Percentiles rank a stretch among this genome's conserved stretches.
These are phyloP conservation scores for Patella pellucida DNA, from an alignment of 2,888 invertebrate species.

Conservation along the genomic window DNA sequence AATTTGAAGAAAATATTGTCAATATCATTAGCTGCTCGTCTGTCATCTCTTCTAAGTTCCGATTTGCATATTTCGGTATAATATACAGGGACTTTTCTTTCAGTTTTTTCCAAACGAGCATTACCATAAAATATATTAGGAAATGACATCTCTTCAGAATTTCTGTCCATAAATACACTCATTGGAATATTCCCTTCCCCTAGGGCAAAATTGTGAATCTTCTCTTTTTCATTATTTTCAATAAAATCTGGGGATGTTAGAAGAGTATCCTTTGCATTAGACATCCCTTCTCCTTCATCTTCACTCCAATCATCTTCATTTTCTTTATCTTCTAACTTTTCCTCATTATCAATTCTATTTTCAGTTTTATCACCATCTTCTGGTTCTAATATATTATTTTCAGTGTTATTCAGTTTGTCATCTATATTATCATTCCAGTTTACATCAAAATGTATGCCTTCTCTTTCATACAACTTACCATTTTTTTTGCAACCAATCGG, in stretches of 20 bases:
- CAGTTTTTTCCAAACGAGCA: neutral
- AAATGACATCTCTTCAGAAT: neutral
- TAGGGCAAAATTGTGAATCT: neutral
- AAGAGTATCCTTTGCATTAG: neutral
- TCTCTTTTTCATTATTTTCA: conserved; percentile 10
- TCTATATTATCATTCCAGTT: no score
- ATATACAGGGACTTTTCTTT: neutral
- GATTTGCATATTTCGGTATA: neutral
- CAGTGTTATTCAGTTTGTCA: no score
- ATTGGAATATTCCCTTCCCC: conserved; percentile 4
- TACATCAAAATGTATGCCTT: neutral
- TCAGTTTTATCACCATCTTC: no score
- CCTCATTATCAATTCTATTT: neutral
- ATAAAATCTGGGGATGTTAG: neutral
- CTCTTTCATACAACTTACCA: neutral
- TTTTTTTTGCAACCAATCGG: neutral
- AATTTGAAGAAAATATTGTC: neutral
- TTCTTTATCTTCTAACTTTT: neutral
- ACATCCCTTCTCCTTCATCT: neutral
- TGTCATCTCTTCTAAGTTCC: neutral
- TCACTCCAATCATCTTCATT: neutral
- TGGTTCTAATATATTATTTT: no score
- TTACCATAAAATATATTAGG: neutral
- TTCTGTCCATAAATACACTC: neutral
- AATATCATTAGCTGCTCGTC: neutral